Conservation (phyloP, 2,113 vertebrate species). For the Odocoileus virginianus region DNA sequence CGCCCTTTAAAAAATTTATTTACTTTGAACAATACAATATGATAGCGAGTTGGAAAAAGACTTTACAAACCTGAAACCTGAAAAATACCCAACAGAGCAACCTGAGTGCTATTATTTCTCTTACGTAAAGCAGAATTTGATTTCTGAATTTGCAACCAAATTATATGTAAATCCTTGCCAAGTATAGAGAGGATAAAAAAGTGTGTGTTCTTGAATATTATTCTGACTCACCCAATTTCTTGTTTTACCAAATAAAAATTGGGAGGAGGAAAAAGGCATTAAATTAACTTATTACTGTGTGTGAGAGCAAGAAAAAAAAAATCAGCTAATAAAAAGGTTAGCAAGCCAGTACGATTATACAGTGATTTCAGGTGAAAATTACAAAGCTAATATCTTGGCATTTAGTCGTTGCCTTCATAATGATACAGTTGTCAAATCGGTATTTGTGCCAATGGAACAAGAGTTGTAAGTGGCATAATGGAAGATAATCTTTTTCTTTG, state of each 20-base stretch:
- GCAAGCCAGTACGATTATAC: background rate
- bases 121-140: slow-evolving; percentile 42
- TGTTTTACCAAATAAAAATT: slow-evolving; percentile 61
- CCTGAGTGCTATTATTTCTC: background rate
- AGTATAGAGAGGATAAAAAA: background rate
- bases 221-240: slow-evolving; percentile 50
- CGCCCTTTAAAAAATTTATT: background rate
- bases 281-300: slow-evolving; percentile 46
- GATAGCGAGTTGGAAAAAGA: background rate
- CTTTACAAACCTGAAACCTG: background rate
- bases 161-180: slow-evolving; percentile 37
- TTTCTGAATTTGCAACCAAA: slow-evolving; percentile 52
- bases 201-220: background rate
- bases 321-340: slow-evolving; percentile 41
- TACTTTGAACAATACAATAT: background rate
- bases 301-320: background rate
- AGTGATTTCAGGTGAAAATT: slow-evolving; percentile 69
- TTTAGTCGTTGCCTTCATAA: slow-evolving; percentile 16
- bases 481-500: slow-evolving; percentile 64
- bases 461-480: slow-evolving; percentile 54
- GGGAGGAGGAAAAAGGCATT: slow-evolving; percentile 1
- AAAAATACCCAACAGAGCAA: background rate
- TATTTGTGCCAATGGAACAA: slow-evolving; percentile 38
- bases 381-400: slow-evolving; percentile 32
- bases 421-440: slow-evolving; percentile 60